These are phyloP conservation scores for Trogon surrucura DNA, from an alignment of 2,113 vertebrate species.

Conservation along the genomic window DNA sequence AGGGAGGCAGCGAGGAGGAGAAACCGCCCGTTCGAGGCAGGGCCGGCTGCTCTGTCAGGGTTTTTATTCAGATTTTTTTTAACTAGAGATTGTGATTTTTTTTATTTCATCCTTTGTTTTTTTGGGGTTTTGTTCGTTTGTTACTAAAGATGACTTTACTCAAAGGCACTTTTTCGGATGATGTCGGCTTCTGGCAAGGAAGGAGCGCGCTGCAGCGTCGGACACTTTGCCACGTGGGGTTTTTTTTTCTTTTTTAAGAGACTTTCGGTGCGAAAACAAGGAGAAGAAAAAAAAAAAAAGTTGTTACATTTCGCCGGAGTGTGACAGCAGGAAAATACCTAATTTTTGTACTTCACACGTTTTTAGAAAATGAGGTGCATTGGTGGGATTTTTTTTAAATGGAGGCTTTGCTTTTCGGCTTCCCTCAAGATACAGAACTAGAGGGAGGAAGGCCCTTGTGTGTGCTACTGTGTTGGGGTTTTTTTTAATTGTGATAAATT, in stretches of 20 bases:
- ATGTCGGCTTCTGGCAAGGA: constrained; percentile 47
- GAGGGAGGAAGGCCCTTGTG: constrained; percentile 62
- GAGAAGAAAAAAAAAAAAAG: neutral
- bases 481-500: constrained; percentile 69
- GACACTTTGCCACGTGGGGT: constrained; percentile 35
- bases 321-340: constrained; percentile 55
- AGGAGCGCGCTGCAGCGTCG: constrained; percentile 20
- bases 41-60: neutral
- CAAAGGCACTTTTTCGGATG: constrained; percentile 70
- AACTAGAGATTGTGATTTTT: neutral
- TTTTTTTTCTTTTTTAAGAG: constrained; percentile 3
- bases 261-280: constrained; percentile 31
- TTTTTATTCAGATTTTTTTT: constrained; percentile 9
- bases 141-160: constrained; percentile 37
- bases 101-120: neutral
- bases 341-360: constrained; percentile 76
- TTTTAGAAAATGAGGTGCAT: constrained; percentile 36
- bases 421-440: constrained; percentile 31
- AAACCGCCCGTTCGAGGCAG: neutral
- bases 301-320: constrained; percentile 26
- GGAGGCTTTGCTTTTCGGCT: constrained; percentile 63
- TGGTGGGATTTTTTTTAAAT: constrained; percentile 23
- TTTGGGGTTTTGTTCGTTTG: neutral
- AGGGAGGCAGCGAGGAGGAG: neutral
- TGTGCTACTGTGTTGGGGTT: neutral